Conservation (phyloP, 2,888 invertebrate species). For the Chalcis sispes region DNA sequence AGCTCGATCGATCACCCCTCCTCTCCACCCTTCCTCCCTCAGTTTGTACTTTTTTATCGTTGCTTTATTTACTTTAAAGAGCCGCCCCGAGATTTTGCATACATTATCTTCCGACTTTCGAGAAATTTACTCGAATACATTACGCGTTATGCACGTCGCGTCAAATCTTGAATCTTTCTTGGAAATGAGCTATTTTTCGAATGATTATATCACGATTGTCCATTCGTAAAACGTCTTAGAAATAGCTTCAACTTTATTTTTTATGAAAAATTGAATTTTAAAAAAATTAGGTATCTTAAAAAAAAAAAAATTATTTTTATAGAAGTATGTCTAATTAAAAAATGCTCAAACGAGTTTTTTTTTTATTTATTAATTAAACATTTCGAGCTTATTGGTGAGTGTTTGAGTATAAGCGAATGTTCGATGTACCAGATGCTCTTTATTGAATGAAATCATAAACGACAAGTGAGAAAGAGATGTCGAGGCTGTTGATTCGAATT, state of each 20-base stretch:
- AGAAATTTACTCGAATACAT: slow-evolving; percentile 13
- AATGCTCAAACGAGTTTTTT: too few relatives aligned
- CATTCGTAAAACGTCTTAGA: not conserved
- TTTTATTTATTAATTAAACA: too few relatives aligned
- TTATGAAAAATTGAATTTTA: slow-evolving; percentile 18
- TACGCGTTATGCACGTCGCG: not conserved
- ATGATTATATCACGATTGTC: slow-evolving; percentile 18
- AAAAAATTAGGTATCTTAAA: too few relatives aligned
- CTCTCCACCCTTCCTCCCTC: not conserved
- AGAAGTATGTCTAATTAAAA: too few relatives aligned
- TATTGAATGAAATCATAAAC: too few relatives aligned
- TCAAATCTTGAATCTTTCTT: slow-evolving; percentile 27
- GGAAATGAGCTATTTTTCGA: slow-evolving; percentile 28
- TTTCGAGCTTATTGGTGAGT: too few relatives aligned
- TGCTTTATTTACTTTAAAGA: slow-evolving; percentile 31
- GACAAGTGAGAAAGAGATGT: not conserved
- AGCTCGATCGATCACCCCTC: slow-evolving; percentile 43
- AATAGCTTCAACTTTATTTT: slow-evolving; percentile 27
- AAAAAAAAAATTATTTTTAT: too few relatives aligned
- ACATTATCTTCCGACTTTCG: slow-evolving; percentile 22
- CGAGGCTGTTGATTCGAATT: slow-evolving; percentile 9
- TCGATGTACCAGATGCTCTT: too few relatives aligned
- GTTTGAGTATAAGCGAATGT: too few relatives aligned
- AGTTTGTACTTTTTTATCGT: slow-evolving; percentile 23
- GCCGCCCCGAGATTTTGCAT: slow-evolving; percentile 29